These are phyloP conservation scores for Tricholauxania praeusta DNA, from an alignment of 2,888 invertebrate genomes.

Conservation along the genomic window DNA sequence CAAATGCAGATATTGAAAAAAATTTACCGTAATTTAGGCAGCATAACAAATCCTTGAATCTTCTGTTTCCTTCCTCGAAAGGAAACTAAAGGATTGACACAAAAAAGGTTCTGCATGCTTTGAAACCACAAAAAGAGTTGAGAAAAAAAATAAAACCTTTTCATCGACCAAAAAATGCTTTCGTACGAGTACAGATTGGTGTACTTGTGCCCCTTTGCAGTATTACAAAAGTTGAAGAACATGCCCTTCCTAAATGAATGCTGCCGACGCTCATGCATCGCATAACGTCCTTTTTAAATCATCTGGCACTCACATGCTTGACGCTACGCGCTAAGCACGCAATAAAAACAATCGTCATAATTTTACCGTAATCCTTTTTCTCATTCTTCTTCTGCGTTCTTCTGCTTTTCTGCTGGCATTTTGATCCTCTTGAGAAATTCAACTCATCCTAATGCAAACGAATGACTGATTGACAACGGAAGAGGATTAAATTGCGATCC, in stretches of 20 bases:
- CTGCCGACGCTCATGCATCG: too few species aligned
- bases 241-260: too few species aligned
- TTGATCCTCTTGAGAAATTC: constrained; percentile 46
- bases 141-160: too few species aligned
- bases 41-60: constrained; percentile 39
- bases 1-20: background rate
- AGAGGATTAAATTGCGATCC: constrained; percentile 51
- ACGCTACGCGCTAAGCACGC: constrained; percentile 16
- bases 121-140: too few species aligned
- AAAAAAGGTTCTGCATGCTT: too few species aligned
- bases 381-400: constrained; percentile 17
- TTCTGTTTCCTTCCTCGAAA: background rate
- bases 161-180: too few species aligned
- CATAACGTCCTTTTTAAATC: too few species aligned
- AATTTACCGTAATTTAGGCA: constrained; percentile 29
- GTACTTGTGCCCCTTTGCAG: too few species aligned
- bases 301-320: background rate
- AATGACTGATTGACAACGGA: constrained; percentile 50
- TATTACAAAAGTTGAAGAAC: too few species aligned
- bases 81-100: too few species aligned
- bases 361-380: constrained; percentile 46
- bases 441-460: constrained; percentile 45
- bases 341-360: constrained; percentile 21
- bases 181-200: too few species aligned
- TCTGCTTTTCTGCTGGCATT: background rate